A percentile compares a stretch with the other conserved stretches of the same genome.
Conservation (phyloP, 1,140 invertebrate species). For the Eciton burchellii region DNA sequence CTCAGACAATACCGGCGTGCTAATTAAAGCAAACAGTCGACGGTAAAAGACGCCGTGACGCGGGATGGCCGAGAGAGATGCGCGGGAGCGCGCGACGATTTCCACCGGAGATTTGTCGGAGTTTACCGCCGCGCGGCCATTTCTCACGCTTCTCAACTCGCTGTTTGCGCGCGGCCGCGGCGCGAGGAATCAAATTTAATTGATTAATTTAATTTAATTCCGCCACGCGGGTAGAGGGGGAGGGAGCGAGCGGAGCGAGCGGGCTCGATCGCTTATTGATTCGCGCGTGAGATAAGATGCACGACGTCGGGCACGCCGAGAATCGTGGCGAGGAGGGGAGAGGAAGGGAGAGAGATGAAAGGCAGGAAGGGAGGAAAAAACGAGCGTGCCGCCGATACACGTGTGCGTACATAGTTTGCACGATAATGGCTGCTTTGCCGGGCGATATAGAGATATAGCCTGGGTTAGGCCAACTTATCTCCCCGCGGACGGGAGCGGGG, state of each 20-base stretch:
- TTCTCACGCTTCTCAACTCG: neutral
- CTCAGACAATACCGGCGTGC: slow-evolving; percentile 78
- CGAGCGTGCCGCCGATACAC: slow-evolving; percentile 65
- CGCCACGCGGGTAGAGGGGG: neutral
- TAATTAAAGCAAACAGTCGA: slow-evolving; percentile 82
- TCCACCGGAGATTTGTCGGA: slow-evolving; percentile 70
- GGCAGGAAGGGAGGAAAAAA: slow-evolving; percentile 33
- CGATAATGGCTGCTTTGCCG: slow-evolving; percentile 74
- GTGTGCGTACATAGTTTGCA: slow-evolving; percentile 73
- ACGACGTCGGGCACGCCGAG: too few species aligned
- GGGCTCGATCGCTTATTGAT: slow-evolving; percentile 42
- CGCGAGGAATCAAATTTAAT: slow-evolving; percentile 7
- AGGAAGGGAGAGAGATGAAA: slow-evolving; percentile 7
- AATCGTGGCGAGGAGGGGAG: neutral
- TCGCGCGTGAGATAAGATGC: slow-evolving; percentile 17
- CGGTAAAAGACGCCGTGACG: slow-evolving; percentile 73
- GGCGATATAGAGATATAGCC: slow-evolving; percentile 75
- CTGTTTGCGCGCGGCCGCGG: neutral
- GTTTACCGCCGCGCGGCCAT: neutral
- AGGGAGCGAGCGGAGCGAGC: neutral
- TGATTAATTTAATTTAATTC: slow-evolving; percentile 35
- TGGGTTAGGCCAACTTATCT: slow-evolving; percentile 59
- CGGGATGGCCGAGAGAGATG: slow-evolving; percentile 6
- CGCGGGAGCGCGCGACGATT: slow-evolving; percentile 70
- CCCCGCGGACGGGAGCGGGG: slow-evolving; percentile 15